Evolutionary conservation across 92 coral and sea anemone species (phyloP).

Genomic region (Hydrozoanthus gracilis): DNA sequence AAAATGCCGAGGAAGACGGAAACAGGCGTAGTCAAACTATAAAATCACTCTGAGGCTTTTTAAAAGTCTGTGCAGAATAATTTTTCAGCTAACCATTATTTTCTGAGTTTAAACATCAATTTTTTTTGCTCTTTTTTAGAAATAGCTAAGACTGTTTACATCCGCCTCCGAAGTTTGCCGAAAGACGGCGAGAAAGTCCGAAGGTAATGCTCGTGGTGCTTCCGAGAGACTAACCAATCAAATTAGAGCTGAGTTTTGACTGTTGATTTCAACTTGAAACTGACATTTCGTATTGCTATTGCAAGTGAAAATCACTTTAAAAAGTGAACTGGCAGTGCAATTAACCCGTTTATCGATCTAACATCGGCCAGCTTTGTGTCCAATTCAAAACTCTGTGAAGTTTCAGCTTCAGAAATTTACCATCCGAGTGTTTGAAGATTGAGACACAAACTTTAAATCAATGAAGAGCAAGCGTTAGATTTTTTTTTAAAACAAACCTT

Average conservation of each 20-base stretch:
- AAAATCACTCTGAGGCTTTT: too few relatives aligned
- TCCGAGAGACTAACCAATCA: constrained; percentile 24
- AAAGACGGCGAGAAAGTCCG: constrained; percentile 21
- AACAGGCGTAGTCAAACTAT: too few relatives aligned
- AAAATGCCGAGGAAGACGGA: too few relatives aligned
- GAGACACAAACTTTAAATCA: neutral
- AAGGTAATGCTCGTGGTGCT: neutral
- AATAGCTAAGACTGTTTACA: neutral
- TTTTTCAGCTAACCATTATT: too few relatives aligned
- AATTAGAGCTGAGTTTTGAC: neutral
- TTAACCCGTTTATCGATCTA: too few relatives aligned
- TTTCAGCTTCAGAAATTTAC: neutral
- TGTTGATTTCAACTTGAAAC: constrained; percentile 31
- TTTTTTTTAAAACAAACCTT: neutral
- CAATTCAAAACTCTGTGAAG: neutral
- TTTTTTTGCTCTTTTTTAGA: neutral
- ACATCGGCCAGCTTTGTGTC: too few relatives aligned
- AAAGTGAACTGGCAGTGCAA: neutral
- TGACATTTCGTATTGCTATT: constrained; percentile 2
- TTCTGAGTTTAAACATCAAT: neutral
- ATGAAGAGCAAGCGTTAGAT: neutral
- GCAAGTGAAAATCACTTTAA: neutral
- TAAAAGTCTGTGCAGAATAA: too few relatives aligned
- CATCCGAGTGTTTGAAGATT: constrained; percentile 10
- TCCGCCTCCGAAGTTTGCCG: neutral